Evolutionary conservation across 2,797 vertebrate genomes (phyloP).

Genomic region (Scolopax rusticola): DNA sequence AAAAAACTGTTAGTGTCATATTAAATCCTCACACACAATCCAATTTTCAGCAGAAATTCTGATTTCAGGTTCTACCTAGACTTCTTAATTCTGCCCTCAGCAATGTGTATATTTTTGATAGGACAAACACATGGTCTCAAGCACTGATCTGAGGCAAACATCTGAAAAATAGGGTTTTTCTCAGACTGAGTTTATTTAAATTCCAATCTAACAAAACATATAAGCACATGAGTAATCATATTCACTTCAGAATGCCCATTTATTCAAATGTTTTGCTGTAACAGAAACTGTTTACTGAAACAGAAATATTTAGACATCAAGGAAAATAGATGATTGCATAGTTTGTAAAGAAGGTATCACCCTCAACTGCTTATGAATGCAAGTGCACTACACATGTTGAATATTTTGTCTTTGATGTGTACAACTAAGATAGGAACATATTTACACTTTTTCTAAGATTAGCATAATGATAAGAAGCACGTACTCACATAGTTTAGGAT

Average conservation of each 20-base stretch:
- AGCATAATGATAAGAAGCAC: background rate
- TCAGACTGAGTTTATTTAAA: background rate
- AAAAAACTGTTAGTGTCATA: background rate
- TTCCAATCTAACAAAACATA: background rate
- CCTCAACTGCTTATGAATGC: background rate
- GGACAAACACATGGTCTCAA: background rate
- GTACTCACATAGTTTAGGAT: background rate
- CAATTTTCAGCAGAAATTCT: background rate
- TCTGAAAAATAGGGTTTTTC: fast-evolving
- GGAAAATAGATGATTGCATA: background rate
- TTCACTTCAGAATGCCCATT: background rate
- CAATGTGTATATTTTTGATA: background rate
- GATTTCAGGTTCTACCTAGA: background rate
- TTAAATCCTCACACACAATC: background rate
- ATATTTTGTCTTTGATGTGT: background rate
- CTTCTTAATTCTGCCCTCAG: background rate
- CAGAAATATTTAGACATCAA: background rate
- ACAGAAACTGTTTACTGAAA: background rate
- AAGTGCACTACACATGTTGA: background rate
- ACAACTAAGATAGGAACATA: background rate
- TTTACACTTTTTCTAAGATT: background rate
- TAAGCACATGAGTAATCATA: background rate
- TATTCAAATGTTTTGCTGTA: background rate
- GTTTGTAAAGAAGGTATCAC: background rate
- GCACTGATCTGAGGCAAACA: background rate